These are phyloP conservation scores for Astropecten irregularis DNA, from an alignment of 53 echinoderm and acorn worm genomes.

Conservation along the genomic window DNA sequence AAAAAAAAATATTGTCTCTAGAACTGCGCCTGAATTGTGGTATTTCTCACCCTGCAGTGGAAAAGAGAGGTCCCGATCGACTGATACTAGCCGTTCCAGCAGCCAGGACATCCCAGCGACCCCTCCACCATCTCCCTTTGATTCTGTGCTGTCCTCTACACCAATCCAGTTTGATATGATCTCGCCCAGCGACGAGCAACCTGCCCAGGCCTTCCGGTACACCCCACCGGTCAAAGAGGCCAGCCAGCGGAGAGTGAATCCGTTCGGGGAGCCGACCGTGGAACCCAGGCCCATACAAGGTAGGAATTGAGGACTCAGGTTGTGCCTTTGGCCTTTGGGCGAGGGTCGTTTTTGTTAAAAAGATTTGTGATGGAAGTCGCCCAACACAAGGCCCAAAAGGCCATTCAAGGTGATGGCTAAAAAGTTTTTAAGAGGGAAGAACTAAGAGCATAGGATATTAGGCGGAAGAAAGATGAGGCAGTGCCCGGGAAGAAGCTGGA, in stretches of 20 bases:
- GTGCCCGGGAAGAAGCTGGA: too few species aligned
- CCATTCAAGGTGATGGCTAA: too few species aligned
- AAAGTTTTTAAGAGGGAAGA: too few species aligned
- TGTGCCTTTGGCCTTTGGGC: too few species aligned
- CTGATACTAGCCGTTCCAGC: slow-evolving; percentile 48
- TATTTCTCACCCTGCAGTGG: too few species aligned
- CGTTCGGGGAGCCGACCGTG: slow-evolving; percentile 72
- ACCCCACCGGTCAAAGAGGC: slow-evolving; percentile 58
- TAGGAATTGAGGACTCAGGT: background rate
- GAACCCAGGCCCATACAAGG: slow-evolving; percentile 72
- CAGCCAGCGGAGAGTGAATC: slow-evolving; percentile 78
- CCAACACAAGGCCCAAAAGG: too few species aligned
- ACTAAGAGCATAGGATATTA: too few species aligned
- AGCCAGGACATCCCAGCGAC: slow-evolving; percentile 64
- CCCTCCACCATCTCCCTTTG: slow-evolving; percentile 87
- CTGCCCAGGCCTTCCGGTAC: slow-evolving; percentile 30
- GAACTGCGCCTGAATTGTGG: too few species aligned
- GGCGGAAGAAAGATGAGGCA: too few species aligned
- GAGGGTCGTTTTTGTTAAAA: too few species aligned
- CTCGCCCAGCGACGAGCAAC: slow-evolving; percentile 68
- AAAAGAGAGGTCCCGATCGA: slow-evolving; percentile 19
- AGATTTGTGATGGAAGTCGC: too few species aligned
- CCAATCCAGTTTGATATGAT: slow-evolving; percentile 97
- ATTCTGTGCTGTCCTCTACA: slow-evolving; percentile 75
- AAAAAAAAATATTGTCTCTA: too few species aligned